Conservation (phyloP, 23 tunicate species). For the Styela clava region DNA sequence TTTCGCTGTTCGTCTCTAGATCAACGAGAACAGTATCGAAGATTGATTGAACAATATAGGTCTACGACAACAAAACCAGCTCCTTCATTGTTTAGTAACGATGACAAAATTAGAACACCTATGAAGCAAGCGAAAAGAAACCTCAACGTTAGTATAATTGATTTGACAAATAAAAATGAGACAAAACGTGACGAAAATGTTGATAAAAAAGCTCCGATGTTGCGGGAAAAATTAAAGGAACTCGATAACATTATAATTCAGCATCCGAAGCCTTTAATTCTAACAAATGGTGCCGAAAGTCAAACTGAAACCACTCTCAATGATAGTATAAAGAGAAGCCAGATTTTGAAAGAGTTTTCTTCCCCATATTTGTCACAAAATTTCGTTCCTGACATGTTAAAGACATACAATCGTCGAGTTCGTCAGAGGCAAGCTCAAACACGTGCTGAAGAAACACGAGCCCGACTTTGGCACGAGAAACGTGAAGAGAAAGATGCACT, state of each 20-base stretch:
- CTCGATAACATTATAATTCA: background rate
- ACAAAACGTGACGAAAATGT: background rate
- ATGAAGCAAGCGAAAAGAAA: background rate
- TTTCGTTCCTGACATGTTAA: constrained; percentile 51
- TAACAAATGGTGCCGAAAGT: background rate
- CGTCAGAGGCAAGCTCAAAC: constrained; percentile 46
- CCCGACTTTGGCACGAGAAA: constrained; percentile 49
- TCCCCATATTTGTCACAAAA: constrained; percentile 47
- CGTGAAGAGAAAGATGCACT: constrained; percentile 47
- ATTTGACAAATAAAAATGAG: background rate
- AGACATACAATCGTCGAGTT: constrained; percentile 51
- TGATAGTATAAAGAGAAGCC: background rate
- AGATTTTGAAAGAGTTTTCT: constrained; percentile 27
- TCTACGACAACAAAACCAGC: constrained; percentile 32
- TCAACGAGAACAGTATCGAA: constrained; percentile 73
- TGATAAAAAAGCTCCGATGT: background rate
- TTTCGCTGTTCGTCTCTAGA: constrained; percentile 45
- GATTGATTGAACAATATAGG: constrained; percentile 54
- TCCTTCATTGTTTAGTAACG: background rate
- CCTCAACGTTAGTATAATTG: background rate
- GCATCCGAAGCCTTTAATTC: background rate
- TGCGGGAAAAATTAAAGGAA: background rate
- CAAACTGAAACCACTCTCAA: background rate
- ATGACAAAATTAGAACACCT: background rate
- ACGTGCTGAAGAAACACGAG: constrained; percentile 61